Conservation (phyloP, 1,140 invertebrate genomes). For the Atta cephalotes region DNA sequence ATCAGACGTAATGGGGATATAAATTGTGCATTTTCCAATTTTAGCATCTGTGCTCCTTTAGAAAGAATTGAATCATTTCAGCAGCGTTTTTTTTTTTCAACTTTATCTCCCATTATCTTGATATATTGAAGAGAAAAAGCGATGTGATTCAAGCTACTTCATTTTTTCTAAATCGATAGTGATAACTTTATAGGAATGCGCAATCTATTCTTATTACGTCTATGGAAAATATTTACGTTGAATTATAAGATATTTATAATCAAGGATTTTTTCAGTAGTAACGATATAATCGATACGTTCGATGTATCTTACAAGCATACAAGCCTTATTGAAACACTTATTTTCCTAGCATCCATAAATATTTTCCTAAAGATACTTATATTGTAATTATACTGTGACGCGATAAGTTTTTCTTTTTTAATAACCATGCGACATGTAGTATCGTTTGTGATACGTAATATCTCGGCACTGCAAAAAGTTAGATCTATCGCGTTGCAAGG, state of each 20-base stretch:
- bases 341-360: conserved; percentile 16
- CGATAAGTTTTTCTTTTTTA: conserved; percentile 8
- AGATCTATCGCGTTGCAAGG: neutral
- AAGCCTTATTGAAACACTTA: conserved; percentile 17
- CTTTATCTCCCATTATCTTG: too few species aligned
- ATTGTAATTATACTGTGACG: conserved; percentile 42
- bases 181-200: too few species aligned
- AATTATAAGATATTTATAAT: neutral
- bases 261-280: neutral
- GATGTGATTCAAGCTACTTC: too few species aligned
- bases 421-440: neutral
- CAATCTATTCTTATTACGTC: too few species aligned
- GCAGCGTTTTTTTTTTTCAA: too few species aligned
- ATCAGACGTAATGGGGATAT: too few species aligned
- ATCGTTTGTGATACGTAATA: conserved; percentile 13
- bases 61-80: too few species aligned
- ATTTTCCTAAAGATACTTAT: conserved; percentile 12
- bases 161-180: too few species aligned
- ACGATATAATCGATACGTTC: neutral
- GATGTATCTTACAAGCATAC: neutral
- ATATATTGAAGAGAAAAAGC: too few species aligned
- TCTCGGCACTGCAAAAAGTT: neutral
- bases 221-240: neutral
- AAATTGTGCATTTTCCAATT: too few species aligned
- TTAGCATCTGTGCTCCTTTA: too few species aligned